phyloP scores from a whole-genome alignment of 2,888 invertebrate genomes.

The Penaeus monodon region DNA sequence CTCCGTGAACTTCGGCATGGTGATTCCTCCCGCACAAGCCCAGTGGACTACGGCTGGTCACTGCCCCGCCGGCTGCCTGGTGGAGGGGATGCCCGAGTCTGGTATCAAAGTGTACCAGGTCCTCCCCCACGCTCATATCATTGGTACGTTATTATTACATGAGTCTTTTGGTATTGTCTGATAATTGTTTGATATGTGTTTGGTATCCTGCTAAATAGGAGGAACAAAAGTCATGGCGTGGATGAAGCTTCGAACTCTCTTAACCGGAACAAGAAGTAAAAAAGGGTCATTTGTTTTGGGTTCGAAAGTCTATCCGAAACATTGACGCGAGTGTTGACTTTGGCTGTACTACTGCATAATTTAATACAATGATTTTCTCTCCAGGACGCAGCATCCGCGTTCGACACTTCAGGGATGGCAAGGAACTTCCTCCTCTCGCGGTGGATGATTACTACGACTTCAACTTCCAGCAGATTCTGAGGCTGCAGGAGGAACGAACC shows the following conservation, averaged over 20 bases:
- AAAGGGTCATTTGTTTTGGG: no score
- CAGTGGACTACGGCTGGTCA: background rate
- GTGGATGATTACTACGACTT: conserved; percentile 87
- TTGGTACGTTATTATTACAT: background rate
- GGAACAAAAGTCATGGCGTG: no score
- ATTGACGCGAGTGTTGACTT: no score
- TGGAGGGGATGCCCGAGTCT: background rate
- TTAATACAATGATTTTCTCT: background rate
- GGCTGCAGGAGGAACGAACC: conserved; percentile 80
- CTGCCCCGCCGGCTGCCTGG: background rate
- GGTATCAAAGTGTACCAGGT: conserved; percentile 12
- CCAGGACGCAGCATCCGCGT: conserved; percentile 80
- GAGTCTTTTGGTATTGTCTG: no score
- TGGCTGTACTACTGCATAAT: no score
- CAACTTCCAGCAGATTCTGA: conserved; percentile 82
- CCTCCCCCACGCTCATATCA: background rate
- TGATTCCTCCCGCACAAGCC: conserved; percentile 2
- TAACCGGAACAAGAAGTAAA: no score
- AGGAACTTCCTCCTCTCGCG: conserved; percentile 75
- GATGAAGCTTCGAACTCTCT: no score
- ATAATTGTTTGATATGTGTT: no score
- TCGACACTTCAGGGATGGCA: conserved; percentile 81
- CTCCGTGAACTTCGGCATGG: conserved; percentile 1
- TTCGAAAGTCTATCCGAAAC: no score
- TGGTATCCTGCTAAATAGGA: no score